A percentile compares a stretch with the other conserved stretches of the same genome.
These are phyloP conservation scores for Drosophila rubida DNA, from an alignment of 2,888 invertebrate genomes.

Conservation along the genomic window DNA sequence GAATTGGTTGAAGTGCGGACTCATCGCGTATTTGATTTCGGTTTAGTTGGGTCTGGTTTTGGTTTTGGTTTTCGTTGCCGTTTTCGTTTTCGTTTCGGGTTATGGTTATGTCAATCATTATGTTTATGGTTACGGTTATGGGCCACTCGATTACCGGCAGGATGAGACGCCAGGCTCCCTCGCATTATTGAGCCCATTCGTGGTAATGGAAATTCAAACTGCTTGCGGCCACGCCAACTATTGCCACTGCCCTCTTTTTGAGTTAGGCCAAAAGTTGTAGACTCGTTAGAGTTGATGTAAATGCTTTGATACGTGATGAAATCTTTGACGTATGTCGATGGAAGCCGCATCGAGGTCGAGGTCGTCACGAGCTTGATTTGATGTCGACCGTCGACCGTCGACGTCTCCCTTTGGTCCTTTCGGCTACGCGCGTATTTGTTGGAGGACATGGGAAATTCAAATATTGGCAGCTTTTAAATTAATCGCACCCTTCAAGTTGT, in stretches of 20 bases:
- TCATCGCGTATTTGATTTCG: slow-evolving; percentile 35
- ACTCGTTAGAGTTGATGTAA: slow-evolving; percentile 32
- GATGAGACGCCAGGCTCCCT: slow-evolving; percentile 58
- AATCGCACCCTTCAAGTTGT: slow-evolving; percentile 65
- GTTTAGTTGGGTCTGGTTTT: neutral
- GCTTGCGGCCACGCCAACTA: slow-evolving; percentile 45
- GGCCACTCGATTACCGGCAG: slow-evolving; percentile 63
- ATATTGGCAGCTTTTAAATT: slow-evolving; percentile 67
- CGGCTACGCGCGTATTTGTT: neutral
- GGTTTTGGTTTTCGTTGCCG: neutral
- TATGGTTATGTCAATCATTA: slow-evolving; percentile 77
- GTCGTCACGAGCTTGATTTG: slow-evolving; percentile 6
- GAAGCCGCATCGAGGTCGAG: neutral
- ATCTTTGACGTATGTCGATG: slow-evolving; percentile 47
- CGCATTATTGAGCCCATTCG: slow-evolving; percentile 54
- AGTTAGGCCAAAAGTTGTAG: slow-evolving; percentile 3
- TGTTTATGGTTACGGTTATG: slow-evolving; percentile 72
- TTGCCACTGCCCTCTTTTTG: slow-evolving; percentile 15
- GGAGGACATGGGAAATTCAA: slow-evolving; percentile 30
- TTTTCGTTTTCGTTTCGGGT: slow-evolving; percentile 29
- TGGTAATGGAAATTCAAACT: slow-evolving; percentile 63
- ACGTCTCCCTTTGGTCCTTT: slow-evolving; percentile 14
- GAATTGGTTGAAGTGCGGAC: slow-evolving; percentile 11
- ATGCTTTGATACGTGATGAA: slow-evolving; percentile 65
- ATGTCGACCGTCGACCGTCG: no score